phyloP scores from a whole-genome alignment of 2,113 vertebrate genomes.

The Marmota flaviventris region DNA sequence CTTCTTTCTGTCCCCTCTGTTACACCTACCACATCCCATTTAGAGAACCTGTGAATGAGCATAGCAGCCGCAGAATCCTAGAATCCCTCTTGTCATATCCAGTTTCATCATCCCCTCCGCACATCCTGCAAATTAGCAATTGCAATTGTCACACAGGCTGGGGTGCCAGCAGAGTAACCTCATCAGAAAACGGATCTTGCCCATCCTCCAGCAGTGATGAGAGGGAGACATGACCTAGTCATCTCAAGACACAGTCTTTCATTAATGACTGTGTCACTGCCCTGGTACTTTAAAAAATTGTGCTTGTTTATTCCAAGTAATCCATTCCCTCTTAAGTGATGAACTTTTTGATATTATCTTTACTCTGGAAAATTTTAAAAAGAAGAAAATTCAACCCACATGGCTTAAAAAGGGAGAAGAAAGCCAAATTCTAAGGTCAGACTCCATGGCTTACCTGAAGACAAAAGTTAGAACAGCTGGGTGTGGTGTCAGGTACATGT shows the following conservation, averaged over 20 bases:
- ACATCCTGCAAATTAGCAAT: background rate
- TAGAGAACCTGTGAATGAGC: background rate
- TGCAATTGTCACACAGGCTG: background rate
- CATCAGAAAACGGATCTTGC: background rate
- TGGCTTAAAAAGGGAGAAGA: background rate
- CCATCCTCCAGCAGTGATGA: background rate
- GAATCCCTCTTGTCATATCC: background rate
- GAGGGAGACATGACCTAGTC: background rate
- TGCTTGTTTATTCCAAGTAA: background rate
- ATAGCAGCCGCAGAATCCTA: background rate
- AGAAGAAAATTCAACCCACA: background rate
- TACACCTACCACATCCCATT: too few species aligned
- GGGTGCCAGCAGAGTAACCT: background rate
- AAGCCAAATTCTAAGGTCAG: background rate
- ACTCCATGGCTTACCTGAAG: background rate
- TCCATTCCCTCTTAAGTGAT: background rate
- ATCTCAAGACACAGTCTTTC: background rate
- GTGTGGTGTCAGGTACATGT: too few species aligned
- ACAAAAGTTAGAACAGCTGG: too few species aligned
- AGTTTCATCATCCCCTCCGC: background rate
- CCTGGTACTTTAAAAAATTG: background rate
- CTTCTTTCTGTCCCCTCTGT: background rate
- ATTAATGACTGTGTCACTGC: background rate
- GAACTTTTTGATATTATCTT: background rate
- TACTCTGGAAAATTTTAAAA: background rate